Percentiles rank a stretch among this genome's conserved stretches.
Evolutionary conservation across 2,113 vertebrate genomes (phyloP).

Genomic region (Heteronetta atricapilla): DNA sequence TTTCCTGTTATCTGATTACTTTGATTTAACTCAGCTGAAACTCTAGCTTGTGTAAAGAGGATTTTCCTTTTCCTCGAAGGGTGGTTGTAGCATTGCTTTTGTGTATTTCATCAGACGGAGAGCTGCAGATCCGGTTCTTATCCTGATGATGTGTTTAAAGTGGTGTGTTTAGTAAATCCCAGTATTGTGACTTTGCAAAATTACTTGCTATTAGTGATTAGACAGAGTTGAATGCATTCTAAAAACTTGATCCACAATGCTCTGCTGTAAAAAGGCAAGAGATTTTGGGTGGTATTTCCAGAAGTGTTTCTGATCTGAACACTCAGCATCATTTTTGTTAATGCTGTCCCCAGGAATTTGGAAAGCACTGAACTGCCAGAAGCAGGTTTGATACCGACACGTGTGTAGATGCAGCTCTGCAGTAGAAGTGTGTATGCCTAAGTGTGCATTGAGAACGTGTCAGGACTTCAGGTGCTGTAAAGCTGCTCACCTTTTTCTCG

Average conservation of each 20-base stretch:
- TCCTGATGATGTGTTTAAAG: neutral
- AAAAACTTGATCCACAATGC: neutral
- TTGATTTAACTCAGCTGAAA: neutral
- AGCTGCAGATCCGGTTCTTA: neutral
- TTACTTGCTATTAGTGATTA: neutral
- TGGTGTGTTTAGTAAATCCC: neutral
- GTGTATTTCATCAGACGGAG: neutral
- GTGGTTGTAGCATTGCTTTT: neutral
- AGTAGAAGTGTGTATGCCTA: neutral
- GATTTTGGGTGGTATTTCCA: neutral
- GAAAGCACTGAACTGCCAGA: neutral
- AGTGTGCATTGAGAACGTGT: neutral
- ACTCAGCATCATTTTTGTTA: neutral
- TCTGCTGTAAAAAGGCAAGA: neutral
- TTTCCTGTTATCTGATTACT: neutral
- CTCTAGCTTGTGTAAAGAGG: neutral
- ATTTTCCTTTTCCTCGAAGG: neutral
- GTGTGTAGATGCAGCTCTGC: neutral
- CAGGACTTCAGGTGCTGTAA: neutral
- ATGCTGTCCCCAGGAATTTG: rapidly evolving
- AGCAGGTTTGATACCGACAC: neutral
- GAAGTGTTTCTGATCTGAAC: neutral
- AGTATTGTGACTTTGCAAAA: neutral
- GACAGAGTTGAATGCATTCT: neutral
- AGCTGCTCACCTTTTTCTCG: neutral